Evolutionary conservation across 2,797 vertebrate genomes (phyloP).

Genomic region (Sarcophilus harrisii): DNA sequence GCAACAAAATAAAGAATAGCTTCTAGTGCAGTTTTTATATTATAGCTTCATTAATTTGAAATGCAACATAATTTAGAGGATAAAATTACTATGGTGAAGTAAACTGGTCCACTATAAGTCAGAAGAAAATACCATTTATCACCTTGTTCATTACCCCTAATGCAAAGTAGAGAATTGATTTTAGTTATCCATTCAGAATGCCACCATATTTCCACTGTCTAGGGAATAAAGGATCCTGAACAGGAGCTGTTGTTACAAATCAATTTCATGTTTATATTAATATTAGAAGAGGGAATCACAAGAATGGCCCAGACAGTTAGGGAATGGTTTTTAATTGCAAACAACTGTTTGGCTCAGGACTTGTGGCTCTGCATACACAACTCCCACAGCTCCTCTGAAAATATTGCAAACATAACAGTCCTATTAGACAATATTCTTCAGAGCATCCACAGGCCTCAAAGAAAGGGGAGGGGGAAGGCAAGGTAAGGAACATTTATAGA

Average conservation of each 20-base stretch:
- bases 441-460: not conserved
- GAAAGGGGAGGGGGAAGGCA: not conserved
- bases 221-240: constrained; percentile 44
- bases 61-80: constrained; percentile 18
- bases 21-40: not conserved
- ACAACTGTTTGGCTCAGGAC: constrained; percentile 8
- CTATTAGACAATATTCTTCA: not conserved
- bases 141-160: constrained; percentile 18
- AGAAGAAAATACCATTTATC: constrained; percentile 56
- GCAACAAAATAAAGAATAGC: constrained; percentile 30
- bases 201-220: constrained; percentile 26
- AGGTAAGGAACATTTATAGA: not conserved
- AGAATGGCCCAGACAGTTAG: not conserved
- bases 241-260: constrained; percentile 7
- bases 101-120: constrained; percentile 13
- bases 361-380: not conserved
- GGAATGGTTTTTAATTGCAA: constrained; percentile 23
- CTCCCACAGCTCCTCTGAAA: constrained; percentile 23
- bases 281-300: constrained; percentile 50
- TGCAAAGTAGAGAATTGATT: constrained; percentile 60
- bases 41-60: constrained; percentile 46
- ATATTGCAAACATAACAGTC: not conserved
- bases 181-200: not conserved
- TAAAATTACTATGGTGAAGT: constrained; percentile 33
- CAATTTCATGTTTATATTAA: constrained; percentile 23